phyloP scores from a whole-genome alignment of 2,888 invertebrate genomes.

The Calameuta idolon region DNA sequence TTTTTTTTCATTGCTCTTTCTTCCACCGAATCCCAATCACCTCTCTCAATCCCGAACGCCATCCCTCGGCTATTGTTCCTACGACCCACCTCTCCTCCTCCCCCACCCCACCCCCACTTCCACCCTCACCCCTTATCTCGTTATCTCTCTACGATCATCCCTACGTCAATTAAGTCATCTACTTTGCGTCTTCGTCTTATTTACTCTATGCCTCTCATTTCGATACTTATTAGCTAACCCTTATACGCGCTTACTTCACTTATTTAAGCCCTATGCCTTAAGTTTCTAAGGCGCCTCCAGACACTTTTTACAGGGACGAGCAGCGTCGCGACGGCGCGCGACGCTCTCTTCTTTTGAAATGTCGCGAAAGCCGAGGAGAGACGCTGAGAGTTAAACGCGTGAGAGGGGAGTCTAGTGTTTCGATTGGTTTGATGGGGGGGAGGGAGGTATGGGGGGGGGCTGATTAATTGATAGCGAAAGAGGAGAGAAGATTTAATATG shows the following conservation, averaged over 20 bases:
- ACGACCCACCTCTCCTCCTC: too few species aligned
- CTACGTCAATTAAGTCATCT: conserved; percentile 1
- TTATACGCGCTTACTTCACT: not conserved
- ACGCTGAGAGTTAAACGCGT: not conserved
- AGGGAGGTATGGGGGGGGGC: too few species aligned
- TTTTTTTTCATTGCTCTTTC: conserved; percentile 22
- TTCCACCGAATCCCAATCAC: conserved; percentile 13
- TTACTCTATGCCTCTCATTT: not conserved
- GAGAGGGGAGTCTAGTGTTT: not conserved
- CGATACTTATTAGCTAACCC: not conserved
- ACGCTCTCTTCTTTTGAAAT: not conserved
- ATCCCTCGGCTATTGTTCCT: not conserved
- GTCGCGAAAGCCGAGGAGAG: conserved; percentile 7
- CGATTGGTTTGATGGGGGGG: too few species aligned
- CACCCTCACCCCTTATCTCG: conserved; percentile 23
- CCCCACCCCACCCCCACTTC: conserved; percentile 13
- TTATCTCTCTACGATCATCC: conserved; percentile 2
- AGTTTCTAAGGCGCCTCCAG: conserved; percentile 36
- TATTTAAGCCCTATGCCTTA: conserved; percentile 36
- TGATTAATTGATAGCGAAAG: too few species aligned
- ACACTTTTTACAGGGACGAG: conserved; percentile 4
- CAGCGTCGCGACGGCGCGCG: conserved; percentile 1
- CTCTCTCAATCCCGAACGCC: not conserved
- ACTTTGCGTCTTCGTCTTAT: not conserved
- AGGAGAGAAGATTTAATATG: too few species aligned